A percentile compares a stretch with the other conserved stretches of the same genome.
Evolutionary conservation across 2,113 vertebrate species (phyloP).

Genomic region (Indicator maculatus): DNA sequence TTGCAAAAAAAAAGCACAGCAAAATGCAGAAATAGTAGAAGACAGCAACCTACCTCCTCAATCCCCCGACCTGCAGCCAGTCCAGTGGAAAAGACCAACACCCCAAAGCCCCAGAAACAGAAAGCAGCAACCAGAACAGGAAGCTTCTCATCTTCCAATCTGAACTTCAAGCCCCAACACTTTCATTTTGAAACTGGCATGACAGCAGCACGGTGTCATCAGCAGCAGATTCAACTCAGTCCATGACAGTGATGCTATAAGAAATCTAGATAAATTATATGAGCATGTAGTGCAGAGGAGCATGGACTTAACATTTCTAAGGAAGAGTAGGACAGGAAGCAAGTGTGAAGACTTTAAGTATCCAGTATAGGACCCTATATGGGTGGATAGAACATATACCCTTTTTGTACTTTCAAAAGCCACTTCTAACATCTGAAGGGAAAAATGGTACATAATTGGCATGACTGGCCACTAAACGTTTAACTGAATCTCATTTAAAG

Average conservation of each 20-base stretch:
- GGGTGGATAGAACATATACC: not conserved
- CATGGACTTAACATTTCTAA: not conserved
- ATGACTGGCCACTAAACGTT: not conserved
- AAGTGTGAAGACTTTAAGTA: not conserved
- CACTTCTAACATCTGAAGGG: not conserved
- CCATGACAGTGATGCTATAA: not conserved
- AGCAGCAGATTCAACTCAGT: no score
- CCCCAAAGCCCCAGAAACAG: no score
- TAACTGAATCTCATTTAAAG: not conserved
- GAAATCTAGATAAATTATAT: not conserved
- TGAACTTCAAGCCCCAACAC: no score
- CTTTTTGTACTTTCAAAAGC: not conserved
- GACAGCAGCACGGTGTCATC: no score
- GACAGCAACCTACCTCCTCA: no score
- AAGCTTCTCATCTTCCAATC: no score
- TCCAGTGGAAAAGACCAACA: no score
- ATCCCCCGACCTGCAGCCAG: no score
- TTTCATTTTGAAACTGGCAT: no score
- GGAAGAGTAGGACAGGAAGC: not conserved
- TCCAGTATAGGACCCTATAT: fast-evolving
- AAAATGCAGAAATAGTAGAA: no score
- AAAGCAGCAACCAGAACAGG: no score
- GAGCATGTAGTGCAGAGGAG: not conserved
- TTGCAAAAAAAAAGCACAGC: no score
- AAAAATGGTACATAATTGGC: not conserved